phyloP scores from a whole-genome alignment of 2,113 vertebrate genomes.

The Nannospalax galili region DNA sequence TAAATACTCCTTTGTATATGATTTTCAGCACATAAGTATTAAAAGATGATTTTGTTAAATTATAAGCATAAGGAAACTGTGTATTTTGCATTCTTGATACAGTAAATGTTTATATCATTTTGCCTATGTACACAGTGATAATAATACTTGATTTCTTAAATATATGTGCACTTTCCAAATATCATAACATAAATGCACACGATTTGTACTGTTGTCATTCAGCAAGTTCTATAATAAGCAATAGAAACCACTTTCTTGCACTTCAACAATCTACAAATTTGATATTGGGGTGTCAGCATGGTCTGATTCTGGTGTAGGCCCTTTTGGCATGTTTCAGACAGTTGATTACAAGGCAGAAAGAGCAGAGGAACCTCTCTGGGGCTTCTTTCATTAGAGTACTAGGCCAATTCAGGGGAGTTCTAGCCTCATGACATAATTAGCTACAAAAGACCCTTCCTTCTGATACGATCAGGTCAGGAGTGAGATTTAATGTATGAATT shows the following conservation, averaged over 20 bases:
- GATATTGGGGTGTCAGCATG: not conserved
- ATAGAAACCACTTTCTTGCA: not conserved
- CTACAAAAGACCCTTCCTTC: no score
- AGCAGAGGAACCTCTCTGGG: not conserved
- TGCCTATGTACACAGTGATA: not conserved
- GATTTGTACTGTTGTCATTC: not conserved
- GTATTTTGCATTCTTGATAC: not conserved
- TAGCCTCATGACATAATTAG: no score
- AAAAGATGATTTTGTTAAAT: not conserved
- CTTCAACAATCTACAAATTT: not conserved
- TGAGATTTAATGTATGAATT: no score
- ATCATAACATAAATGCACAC: not conserved
- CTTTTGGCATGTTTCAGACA: no score
- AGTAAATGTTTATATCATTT: not conserved
- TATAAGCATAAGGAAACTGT: not conserved
- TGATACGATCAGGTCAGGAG: no score
- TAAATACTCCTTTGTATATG: not conserved
- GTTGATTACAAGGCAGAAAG: not conserved
- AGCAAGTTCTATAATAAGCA: not conserved
- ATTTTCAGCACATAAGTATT: not conserved
- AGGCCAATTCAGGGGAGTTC: not conserved
- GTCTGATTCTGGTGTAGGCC: not conserved
- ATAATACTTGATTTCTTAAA: not conserved
- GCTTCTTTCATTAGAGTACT: not conserved
- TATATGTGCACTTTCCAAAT: not conserved